phyloP scores from a whole-genome alignment of 1,140 invertebrate genomes.

The Planococcus citri region DNA sequence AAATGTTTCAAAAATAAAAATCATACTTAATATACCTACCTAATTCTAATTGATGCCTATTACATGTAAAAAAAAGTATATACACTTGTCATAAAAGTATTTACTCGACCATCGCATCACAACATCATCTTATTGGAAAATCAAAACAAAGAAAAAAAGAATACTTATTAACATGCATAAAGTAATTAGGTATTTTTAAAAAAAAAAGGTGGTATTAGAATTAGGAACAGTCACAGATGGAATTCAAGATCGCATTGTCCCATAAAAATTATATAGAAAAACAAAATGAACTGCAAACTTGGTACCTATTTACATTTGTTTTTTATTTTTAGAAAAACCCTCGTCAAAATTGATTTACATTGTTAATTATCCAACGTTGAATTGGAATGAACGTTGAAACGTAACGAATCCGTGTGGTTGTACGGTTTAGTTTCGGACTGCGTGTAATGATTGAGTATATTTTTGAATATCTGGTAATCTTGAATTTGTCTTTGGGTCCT shows the following conservation, averaged over 20 bases:
- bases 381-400: not conserved
- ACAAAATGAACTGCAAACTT: not conserved
- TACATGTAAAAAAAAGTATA: no score
- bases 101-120: no score
- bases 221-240: not conserved
- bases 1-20: no score
- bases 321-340: no score
- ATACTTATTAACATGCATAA: not conserved
- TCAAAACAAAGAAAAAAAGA: not conserved
- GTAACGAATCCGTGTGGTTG: not conserved
- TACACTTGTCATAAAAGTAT: no score
- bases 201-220: not conserved
- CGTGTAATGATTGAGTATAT: not conserved
- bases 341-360: not conserved
- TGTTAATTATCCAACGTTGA: not conserved
- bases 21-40: no score
- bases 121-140: no score
- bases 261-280: not conserved
- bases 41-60: no score
- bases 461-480: not conserved
- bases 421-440: not conserved
- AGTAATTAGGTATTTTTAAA: not conserved
- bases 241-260: not conserved
- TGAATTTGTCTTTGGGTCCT: not conserved
- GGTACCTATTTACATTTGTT: no score